phyloP scores from a whole-genome alignment of 2,888 invertebrate species.

The Acronicta psi region DNA sequence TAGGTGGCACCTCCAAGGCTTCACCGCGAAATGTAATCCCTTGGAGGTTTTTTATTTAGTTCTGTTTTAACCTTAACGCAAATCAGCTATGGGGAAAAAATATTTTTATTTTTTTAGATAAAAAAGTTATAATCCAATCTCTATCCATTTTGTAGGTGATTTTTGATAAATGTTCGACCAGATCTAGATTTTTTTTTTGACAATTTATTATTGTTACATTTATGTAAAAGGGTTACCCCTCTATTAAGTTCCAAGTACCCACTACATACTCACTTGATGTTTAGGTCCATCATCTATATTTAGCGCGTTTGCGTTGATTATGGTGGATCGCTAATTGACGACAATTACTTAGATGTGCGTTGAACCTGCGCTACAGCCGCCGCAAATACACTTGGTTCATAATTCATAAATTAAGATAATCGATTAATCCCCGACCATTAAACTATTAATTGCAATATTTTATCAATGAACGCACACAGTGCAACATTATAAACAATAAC shows the following conservation, averaged over 20 bases:
- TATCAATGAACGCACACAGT: constrained; percentile 62
- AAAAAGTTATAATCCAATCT: neutral
- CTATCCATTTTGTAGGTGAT: too few relatives aligned
- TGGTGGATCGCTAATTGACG: constrained; percentile 80
- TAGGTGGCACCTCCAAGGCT: constrained; percentile 66
- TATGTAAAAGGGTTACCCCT: constrained; percentile 28
- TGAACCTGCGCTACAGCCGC: constrained; percentile 78
- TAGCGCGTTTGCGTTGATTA: constrained; percentile 82
- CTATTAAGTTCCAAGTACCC: too few relatives aligned
- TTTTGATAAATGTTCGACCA: too few relatives aligned
- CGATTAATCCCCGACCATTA: constrained; percentile 60
- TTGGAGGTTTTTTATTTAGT: constrained; percentile 67
- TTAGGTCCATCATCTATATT: constrained; percentile 75
- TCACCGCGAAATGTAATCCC: constrained; percentile 69
- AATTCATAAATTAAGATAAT: constrained; percentile 56
- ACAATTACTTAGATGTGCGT: constrained; percentile 86
- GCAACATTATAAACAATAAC: constrained; percentile 24
- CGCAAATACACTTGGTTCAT: constrained; percentile 69
- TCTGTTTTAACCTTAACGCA: constrained; percentile 49
- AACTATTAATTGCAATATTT: constrained; percentile 61
- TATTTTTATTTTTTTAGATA: too few relatives aligned
- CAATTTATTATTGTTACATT: neutral
- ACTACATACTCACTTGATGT: constrained; percentile 43
- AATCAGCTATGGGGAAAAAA: too few relatives aligned
- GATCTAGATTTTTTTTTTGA: neutral